Evolutionary conservation across 2,797 vertebrate genomes (phyloP).

Genomic region (Hafferia zeledoni): DNA sequence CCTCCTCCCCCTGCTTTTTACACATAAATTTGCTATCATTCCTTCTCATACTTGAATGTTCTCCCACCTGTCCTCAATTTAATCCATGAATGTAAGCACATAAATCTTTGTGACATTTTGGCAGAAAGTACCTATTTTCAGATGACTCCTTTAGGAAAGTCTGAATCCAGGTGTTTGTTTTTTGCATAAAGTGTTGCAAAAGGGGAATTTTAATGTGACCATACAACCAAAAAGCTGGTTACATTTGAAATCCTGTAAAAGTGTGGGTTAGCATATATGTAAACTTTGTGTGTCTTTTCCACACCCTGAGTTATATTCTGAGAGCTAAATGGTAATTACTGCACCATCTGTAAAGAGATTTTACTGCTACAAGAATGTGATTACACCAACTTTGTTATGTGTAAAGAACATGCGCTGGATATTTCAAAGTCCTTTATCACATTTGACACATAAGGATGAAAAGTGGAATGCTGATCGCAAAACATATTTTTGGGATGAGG

Average conservation of each 20-base stretch:
- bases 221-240: conserved; percentile 43
- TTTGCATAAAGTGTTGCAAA: conserved; percentile 77
- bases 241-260: conserved; percentile 54
- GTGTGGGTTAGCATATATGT: conserved; percentile 48
- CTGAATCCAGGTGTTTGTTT: conserved; percentile 81
- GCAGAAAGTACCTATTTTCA: conserved; percentile 79
- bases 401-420: conserved; percentile 41
- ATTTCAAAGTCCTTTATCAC: conserved; percentile 53
- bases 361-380: neutral
- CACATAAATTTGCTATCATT: conserved; percentile 77
- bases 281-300: conserved; percentile 68
- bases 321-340: conserved; percentile 72
- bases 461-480: conserved; percentile 34
- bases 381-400: conserved; percentile 58
- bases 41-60: conserved; percentile 75
- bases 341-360: conserved; percentile 64
- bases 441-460: conserved; percentile 51
- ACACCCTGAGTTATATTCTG: conserved; percentile 62
- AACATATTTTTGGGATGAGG: conserved; percentile 10
- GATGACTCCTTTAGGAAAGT: conserved; percentile 82
- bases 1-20: neutral
- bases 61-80: conserved; percentile 85
- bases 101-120: conserved; percentile 85
- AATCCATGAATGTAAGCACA: conserved; percentile 79
- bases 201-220: conserved; percentile 73